Percentiles rank a stretch among this genome's conserved stretches.
Evolutionary conservation across 1,140 invertebrate species (phyloP).

Genomic region (Tetramorium parvispinum): DNA sequence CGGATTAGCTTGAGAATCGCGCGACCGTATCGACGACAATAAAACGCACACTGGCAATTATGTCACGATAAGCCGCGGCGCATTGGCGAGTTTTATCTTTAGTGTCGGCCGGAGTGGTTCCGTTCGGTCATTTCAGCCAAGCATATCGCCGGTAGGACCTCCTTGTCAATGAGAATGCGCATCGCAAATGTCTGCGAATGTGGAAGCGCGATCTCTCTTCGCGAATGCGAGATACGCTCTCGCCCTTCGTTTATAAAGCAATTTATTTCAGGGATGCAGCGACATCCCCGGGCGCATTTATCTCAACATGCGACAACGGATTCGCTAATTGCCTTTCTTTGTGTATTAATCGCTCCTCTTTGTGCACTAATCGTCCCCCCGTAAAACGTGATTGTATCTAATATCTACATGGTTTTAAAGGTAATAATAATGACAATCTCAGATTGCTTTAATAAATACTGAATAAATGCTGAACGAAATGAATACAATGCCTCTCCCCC

Average conservation of each 20-base stretch:
- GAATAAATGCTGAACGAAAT: neutral
- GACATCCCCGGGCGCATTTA: neutral
- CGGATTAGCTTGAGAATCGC: conserved; percentile 23
- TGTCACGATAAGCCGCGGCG: conserved; percentile 32
- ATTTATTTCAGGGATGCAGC: conserved; percentile 3
- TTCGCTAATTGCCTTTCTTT: conserved; percentile 31
- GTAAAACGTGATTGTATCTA: conserved; percentile 25
- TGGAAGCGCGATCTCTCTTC: conserved; percentile 8
- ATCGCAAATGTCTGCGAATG: neutral
- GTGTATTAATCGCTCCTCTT: conserved; percentile 12
- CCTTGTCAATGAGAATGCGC: neutral
- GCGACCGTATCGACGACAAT: conserved; percentile 6
- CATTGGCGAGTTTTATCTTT: conserved; percentile 48
- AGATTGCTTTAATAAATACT: neutral
- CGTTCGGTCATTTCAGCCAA: conserved; percentile 6
- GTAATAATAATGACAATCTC: conserved; percentile 4
- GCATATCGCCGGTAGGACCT: conserved; percentile 13
- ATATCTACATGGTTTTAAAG: neutral
- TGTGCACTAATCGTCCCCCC: neutral
- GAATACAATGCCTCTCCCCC: neutral
- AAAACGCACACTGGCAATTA: conserved; percentile 33
- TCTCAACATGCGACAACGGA: conserved; percentile 6
- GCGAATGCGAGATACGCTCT: neutral
- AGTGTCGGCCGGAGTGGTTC: conserved; percentile 7
- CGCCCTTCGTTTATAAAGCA: conserved; percentile 15